A percentile compares a stretch with the other conserved stretches of the same genome.
These are phyloP conservation scores for Caenorhabditis sulstoni DNA, from an alignment of 2,888 invertebrate genomes.

Conservation along the genomic window DNA sequence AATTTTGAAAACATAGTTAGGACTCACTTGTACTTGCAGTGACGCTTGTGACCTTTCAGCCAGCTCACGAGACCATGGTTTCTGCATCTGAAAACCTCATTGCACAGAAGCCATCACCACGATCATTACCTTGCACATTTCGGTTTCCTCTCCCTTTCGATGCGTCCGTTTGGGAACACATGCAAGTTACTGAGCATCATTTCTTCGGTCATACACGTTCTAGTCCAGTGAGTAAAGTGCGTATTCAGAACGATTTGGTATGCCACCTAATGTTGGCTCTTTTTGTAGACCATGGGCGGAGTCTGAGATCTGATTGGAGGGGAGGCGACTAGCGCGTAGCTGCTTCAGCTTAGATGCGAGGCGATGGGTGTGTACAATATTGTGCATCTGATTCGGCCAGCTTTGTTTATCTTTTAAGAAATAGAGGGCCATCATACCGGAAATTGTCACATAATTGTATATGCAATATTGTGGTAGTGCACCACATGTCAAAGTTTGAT, in stretches of 20 bases:
- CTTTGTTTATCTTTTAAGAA: conserved; percentile 53
- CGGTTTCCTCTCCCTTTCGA: conserved; percentile 70
- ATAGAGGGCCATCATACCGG: conserved; percentile 48
- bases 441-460: conserved; percentile 65
- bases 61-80: conserved; percentile 98
- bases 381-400: conserved; percentile 27
- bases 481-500: conserved; percentile 55
- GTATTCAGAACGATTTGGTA: conserved; percentile 16
- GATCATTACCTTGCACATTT: conserved; percentile 66
- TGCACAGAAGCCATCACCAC: background rate
- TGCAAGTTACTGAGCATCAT: conserved; percentile 66
- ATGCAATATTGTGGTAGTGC: conserved; percentile 34
- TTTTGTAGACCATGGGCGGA: conserved; percentile 49
- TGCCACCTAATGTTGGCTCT: conserved; percentile 10
- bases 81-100: conserved; percentile 84
- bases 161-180: conserved; percentile 61
- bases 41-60: conserved; percentile 89
- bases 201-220: background rate
- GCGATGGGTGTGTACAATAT: conserved; percentile 44
- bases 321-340: conserved; percentile 22
- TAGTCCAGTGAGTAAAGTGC: conserved; percentile 2
- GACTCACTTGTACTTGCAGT: conserved; percentile 89
- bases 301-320: conserved; percentile 44
- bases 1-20: conserved; percentile 10
- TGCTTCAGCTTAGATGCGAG: conserved; percentile 4